Percentiles rank a stretch among this genome's conserved stretches.
Conservation (phyloP, 2,888 invertebrate species). For the Caenorhabditis doughertyi region DNA sequence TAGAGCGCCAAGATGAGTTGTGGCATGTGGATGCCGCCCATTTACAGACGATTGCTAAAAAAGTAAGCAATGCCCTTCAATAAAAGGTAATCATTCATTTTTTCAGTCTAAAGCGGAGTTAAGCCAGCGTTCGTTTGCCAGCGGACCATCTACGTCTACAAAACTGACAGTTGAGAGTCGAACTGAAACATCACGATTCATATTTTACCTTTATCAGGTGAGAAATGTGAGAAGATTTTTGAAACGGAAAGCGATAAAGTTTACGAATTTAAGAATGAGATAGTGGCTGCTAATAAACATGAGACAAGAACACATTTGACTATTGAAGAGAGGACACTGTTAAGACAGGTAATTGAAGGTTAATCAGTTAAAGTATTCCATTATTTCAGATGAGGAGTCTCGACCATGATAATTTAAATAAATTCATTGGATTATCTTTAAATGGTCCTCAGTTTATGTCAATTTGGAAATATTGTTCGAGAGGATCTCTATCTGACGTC, state of each 20-base stretch:
- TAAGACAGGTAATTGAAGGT: conserved; percentile 52
- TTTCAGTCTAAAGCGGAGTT: conserved; percentile 39
- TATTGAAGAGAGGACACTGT: conserved; percentile 33
- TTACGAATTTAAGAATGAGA: conserved; percentile 47
- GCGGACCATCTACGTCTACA: conserved; percentile 68
- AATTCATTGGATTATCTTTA: conserved; percentile 77
- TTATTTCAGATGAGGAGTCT: conserved; percentile 69
- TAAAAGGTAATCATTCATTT: background rate
- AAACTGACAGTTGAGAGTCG: conserved; percentile 66
- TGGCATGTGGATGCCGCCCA: conserved; percentile 67
- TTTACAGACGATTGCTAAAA: conserved; percentile 35
- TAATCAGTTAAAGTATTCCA: background rate
- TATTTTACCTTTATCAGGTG: conserved; percentile 57
- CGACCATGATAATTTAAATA: conserved; percentile 78
- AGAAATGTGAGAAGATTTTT: conserved; percentile 22
- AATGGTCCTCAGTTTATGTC: conserved; percentile 75
- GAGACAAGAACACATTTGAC: conserved; percentile 35
- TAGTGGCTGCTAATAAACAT: conserved; percentile 66
- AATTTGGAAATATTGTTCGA: conserved; percentile 77
- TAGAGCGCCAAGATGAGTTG: conserved; percentile 62
- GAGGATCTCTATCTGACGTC: conserved; percentile 70
- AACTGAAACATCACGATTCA: conserved; percentile 51
- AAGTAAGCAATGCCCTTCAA: conserved; percentile 12
- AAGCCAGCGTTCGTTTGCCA: conserved; percentile 67
- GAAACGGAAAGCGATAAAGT: background rate